Conservation (phyloP, 2,888 invertebrate species). For the Hydropsyche betteni region DNA sequence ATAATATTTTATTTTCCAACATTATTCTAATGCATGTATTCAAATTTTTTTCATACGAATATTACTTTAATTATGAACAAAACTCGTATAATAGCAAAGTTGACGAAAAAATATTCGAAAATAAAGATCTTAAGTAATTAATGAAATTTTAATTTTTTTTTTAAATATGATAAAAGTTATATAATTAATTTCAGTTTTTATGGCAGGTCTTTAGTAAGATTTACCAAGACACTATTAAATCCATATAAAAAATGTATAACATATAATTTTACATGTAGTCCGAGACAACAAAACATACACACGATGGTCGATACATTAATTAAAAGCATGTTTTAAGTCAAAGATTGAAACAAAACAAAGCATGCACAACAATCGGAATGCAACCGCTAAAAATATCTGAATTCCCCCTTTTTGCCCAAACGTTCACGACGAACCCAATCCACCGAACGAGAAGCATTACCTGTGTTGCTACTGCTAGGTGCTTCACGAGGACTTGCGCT, state of each 20-base stretch:
- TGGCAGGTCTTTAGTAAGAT: too few species aligned
- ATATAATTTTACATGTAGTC: conserved; percentile 38
- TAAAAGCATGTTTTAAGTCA: conserved; percentile 40
- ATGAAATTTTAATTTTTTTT: too few species aligned
- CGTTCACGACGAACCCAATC: conserved; percentile 90
- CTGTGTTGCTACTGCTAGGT: conserved; percentile 54
- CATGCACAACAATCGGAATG: neutral
- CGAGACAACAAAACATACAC: conserved; percentile 28
- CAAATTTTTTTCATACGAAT: too few species aligned
- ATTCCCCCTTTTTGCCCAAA: conserved; percentile 94
- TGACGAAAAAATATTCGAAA: too few species aligned
- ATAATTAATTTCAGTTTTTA: too few species aligned
- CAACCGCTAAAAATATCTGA: conserved; percentile 82
- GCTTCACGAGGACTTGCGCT: conserved; percentile 61
- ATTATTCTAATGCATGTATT: too few species aligned
- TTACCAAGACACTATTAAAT: neutral
- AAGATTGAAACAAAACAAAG: conserved; percentile 22
- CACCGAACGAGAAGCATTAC: conserved; percentile 68
- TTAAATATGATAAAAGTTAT: too few species aligned
- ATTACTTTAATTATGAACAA: too few species aligned
- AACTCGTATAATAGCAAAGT: too few species aligned
- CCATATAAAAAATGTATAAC: neutral
- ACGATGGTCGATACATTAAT: conserved; percentile 14
- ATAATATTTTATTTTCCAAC: too few species aligned
- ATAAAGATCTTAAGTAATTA: too few species aligned